A percentile compares a stretch with the other conserved stretches of the same genome.
These are phyloP conservation scores for Thyatira batis DNA, from an alignment of 2,888 invertebrate genomes.

Conservation along the genomic window DNA sequence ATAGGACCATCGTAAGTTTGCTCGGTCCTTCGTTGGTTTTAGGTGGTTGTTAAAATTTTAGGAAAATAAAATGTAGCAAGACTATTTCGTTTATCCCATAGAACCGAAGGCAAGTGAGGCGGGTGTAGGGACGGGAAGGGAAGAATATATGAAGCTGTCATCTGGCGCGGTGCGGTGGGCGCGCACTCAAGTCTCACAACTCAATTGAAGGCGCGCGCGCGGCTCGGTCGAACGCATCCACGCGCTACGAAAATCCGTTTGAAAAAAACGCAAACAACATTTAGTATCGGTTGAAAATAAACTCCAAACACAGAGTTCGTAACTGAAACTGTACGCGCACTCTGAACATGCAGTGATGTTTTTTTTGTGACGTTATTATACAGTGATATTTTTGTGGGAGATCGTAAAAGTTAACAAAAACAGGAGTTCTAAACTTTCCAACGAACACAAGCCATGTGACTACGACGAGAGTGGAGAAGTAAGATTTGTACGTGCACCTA, in stretches of 20 bases:
- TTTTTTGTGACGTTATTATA: constrained; percentile 47
- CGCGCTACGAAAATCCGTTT: constrained; percentile 28
- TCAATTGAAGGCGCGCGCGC: constrained; percentile 60
- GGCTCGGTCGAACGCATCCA: constrained; percentile 35
- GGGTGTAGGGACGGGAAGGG: constrained; percentile 53
- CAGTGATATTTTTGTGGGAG: constrained; percentile 61
- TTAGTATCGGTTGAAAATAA: neutral
- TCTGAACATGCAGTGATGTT: constrained; percentile 41
- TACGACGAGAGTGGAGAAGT: constrained; percentile 54
- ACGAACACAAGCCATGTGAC: constrained; percentile 75
- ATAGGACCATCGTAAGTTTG: neutral
- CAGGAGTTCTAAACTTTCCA: constrained; percentile 68
- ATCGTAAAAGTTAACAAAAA: constrained; percentile 62
- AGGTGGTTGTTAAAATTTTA: too few relatives aligned
- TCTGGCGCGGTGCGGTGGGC: constrained; percentile 52
- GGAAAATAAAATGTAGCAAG: constrained; percentile 69
- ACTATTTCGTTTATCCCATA: constrained; percentile 60
- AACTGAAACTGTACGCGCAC: constrained; percentile 31
- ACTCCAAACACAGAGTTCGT: constrained; percentile 19
- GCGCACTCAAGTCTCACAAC: constrained; percentile 32
- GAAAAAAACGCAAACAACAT: constrained; percentile 12
- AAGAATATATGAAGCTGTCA: constrained; percentile 69
- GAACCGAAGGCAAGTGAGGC: constrained; percentile 26
- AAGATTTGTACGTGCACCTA: constrained; percentile 71
- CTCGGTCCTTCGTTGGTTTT: constrained; percentile 37